phyloP scores from a whole-genome alignment of 2,888 invertebrate species.

The Rhopalosiphum nymphaeae region DNA sequence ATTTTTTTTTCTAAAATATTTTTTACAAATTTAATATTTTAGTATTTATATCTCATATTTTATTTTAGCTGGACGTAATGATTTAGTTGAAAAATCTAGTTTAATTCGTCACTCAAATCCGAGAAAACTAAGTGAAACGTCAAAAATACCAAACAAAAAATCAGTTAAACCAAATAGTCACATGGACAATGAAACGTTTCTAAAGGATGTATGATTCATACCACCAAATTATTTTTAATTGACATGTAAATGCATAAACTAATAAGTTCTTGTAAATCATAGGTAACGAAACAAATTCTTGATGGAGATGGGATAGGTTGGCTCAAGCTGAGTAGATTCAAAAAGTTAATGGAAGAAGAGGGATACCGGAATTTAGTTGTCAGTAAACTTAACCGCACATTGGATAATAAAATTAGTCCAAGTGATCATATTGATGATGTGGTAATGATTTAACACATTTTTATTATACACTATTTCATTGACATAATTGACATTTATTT shows the following conservation, averaged over 20 bases:
- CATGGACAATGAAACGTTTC: constrained; percentile 92
- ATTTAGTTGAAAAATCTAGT: constrained; percentile 89
- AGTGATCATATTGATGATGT: constrained; percentile 98
- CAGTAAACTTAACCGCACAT: constrained; percentile 92
- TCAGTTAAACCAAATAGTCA: constrained; percentile 73
- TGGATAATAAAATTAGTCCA: constrained; percentile 92
- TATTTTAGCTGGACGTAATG: constrained; percentile 74
- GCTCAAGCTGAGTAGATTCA: constrained; percentile 91
- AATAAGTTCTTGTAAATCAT: constrained; percentile 66
- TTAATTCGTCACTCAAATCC: constrained; percentile 86
- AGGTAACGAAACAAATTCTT: constrained; percentile 85
- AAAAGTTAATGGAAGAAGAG: constrained; percentile 98
- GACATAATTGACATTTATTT: neutral
- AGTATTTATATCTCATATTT: neutral
- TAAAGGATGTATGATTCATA: constrained; percentile 81
- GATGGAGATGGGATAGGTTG: constrained; percentile 97
- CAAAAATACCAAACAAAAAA: constrained; percentile 73
- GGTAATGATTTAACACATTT: constrained; percentile 74
- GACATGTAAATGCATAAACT: neutral
- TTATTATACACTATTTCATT: neutral
- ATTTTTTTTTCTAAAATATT: neutral
- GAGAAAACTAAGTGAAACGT: constrained; percentile 77
- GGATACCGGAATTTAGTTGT: constrained; percentile 96
- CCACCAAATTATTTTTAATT: neutral
- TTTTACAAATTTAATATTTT: neutral